Conservation (phyloP, 2,113 vertebrate species). For the Rhabdomys dilectus region DNA sequence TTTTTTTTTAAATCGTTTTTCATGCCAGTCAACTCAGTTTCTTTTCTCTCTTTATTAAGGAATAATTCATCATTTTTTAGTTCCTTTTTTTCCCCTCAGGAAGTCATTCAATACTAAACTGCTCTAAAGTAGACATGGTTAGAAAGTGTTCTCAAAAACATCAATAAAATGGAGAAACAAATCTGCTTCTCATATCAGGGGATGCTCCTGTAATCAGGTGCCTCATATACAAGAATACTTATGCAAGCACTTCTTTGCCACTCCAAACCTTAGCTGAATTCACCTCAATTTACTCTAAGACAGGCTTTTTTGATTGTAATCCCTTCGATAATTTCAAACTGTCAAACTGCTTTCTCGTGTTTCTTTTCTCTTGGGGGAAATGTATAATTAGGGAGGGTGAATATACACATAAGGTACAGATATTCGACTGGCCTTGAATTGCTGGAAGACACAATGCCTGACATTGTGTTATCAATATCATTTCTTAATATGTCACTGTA, state of each 20-base stretch:
- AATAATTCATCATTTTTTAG: constrained; percentile 31
- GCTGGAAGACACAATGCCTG: neutral
- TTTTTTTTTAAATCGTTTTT: neutral
- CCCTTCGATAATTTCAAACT: neutral
- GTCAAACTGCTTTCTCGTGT: constrained; percentile 1
- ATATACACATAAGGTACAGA: neutral
- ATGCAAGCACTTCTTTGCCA: neutral
- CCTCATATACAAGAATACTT: neutral
- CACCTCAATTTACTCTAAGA: neutral
- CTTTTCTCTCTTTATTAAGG: neutral
- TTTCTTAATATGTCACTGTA: neutral
- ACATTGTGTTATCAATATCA: neutral
- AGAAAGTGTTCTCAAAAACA: neutral
- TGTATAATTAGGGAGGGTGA: neutral
- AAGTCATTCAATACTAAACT: constrained; percentile 27
- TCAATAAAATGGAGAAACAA: constrained; percentile 12
- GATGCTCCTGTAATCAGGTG: neutral
- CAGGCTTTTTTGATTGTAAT: neutral
- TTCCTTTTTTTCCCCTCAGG: constrained; percentile 2
- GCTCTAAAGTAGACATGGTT: neutral
- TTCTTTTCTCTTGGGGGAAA: neutral
- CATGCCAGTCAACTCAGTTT: neutral
- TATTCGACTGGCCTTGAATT: neutral
- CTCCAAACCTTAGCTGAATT: neutral
- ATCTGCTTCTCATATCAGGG: neutral